Evolutionary conservation across 1,140 invertebrate species (phyloP).

Genomic region (Aricia agestis): DNA sequence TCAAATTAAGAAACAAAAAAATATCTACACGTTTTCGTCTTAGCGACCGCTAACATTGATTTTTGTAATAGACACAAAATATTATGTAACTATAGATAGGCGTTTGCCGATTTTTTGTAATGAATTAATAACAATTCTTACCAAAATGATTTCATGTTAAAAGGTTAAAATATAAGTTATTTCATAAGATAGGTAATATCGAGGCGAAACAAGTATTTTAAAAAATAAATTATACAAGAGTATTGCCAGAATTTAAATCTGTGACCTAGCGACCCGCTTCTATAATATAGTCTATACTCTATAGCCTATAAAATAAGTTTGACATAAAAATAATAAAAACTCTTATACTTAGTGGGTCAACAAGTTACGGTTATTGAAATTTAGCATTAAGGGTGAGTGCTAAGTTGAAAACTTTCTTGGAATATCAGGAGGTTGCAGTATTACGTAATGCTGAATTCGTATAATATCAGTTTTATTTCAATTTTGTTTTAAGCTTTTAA

Average conservation of each 20-base stretch:
- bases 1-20: not conserved
- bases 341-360: not conserved
- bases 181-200: too few species aligned
- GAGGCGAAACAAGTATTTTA: too few species aligned
- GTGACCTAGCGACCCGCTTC: not conserved
- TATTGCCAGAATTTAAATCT: not conserved
- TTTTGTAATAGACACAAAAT: too few species aligned
- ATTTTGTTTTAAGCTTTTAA: too few species aligned
- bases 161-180: too few species aligned
- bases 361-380: not conserved
- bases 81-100: too few species aligned
- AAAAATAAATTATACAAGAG: not conserved
- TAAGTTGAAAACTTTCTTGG: not conserved
- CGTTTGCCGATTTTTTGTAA: too few species aligned
- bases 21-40: not conserved
- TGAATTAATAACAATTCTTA: too few species aligned
- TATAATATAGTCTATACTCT: too few species aligned
- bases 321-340: not conserved
- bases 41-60: not conserved
- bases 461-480: too few species aligned
- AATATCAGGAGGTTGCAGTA: not conserved
- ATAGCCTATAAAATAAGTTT: not conserved
- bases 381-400: constrained; percentile 5
- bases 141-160: too few species aligned
- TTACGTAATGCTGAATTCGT: not conserved